These are phyloP conservation scores for cattle (Bos taurus) DNA, from an alignment of 2,113 vertebrate genomes.

Conservation along the genomic window DNA sequence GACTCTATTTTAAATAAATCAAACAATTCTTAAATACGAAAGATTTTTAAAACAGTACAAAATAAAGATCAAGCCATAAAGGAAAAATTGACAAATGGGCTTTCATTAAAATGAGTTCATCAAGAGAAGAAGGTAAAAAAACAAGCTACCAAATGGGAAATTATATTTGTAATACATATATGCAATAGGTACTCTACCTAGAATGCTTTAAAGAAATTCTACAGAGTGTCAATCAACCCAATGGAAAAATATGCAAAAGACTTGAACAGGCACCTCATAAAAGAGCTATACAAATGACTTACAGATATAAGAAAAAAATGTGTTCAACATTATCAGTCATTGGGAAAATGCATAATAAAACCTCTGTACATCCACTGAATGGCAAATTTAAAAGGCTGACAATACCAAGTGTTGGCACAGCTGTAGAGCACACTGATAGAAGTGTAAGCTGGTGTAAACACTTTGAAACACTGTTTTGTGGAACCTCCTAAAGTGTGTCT, in stretches of 20 bases:
- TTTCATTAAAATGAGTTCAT: slow-evolving; percentile 27
- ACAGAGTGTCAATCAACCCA: neutral
- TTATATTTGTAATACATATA: neutral
- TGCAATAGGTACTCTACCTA: neutral
- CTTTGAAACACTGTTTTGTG: neutral
- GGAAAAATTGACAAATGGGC: neutral
- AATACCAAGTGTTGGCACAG: neutral
- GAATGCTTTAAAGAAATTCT: neutral
- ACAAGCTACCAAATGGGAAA: neutral
- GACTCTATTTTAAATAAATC: slow-evolving; percentile 14
- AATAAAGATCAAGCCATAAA: slow-evolving; percentile 13
- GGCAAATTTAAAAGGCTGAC: neutral
- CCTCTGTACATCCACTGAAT: neutral
- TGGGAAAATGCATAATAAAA: neutral
- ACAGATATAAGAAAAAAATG: neutral
- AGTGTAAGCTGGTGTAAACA: neutral
- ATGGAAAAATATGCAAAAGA: neutral
- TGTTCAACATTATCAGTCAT: neutral
- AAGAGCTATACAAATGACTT: neutral
- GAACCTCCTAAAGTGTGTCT: neutral
- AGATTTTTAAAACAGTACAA: slow-evolving; percentile 11
- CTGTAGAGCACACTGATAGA: neutral
- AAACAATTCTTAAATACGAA: slow-evolving; percentile 46
- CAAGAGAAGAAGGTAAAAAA: neutral
- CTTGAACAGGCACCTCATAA: neutral